These are phyloP conservation scores for Barbus barbus DNA, from an alignment of 2,113 vertebrate species.

Conservation along the genomic window DNA sequence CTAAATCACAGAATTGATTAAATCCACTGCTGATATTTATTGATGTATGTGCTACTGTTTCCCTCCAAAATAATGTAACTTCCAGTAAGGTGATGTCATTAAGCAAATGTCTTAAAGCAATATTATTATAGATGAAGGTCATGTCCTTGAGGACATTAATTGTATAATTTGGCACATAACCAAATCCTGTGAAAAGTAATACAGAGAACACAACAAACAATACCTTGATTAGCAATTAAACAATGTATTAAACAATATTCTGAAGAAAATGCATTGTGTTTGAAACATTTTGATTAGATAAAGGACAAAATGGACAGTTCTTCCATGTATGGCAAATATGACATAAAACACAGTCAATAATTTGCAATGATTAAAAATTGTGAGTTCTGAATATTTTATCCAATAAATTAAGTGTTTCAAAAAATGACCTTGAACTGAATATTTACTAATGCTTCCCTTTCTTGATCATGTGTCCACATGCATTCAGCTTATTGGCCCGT, in stretches of 20 bases:
- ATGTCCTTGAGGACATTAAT: too few species aligned
- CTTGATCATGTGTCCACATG: constrained; percentile 16
- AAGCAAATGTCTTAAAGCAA: not conserved
- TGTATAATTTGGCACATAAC: not conserved
- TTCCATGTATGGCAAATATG: not conserved
- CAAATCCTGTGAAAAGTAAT: not conserved
- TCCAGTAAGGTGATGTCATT: not conserved
- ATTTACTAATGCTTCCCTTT: constrained; percentile 25
- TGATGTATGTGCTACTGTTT: too few species aligned
- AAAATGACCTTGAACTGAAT: constrained; percentile 41
- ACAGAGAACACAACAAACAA: too few species aligned
- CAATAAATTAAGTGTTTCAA: not conserved
- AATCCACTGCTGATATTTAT: too few species aligned
- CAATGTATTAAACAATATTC: too few species aligned
- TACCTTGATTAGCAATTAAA: too few species aligned
- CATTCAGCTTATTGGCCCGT: constrained; percentile 47
- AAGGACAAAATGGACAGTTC: not conserved
- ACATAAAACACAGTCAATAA: not conserved
- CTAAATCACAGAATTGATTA: too few species aligned
- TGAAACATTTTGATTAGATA: not conserved
- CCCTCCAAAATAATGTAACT: too few species aligned
- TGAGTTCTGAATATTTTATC: not conserved
- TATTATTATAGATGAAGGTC: not conserved
- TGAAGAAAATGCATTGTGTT: not conserved
- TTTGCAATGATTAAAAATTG: not conserved